Conservation (phyloP, 1,140 invertebrate species). For the Ceratosolen fusciceps region DNA sequence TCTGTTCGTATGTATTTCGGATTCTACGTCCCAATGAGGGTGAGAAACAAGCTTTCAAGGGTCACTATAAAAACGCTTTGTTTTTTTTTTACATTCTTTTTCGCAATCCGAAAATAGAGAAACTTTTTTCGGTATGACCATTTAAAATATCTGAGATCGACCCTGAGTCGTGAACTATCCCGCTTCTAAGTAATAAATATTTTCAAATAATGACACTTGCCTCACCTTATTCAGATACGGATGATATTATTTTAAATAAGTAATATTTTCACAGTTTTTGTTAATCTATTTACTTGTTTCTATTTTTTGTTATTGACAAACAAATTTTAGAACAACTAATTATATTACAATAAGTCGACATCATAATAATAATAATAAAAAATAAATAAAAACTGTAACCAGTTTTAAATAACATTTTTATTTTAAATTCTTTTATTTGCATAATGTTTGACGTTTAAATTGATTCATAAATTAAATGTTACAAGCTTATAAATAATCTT, state of each 20-base stretch:
- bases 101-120: conserved; percentile 4
- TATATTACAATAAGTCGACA: too few species aligned
- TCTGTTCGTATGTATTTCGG: conserved; percentile 1
- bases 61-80: neutral
- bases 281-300: neutral
- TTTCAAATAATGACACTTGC: neutral
- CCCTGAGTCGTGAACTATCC: neutral
- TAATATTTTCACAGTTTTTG: neutral
- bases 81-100: conserved; percentile 23
- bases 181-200: conserved; percentile 6
- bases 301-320: neutral
- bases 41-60: neutral
- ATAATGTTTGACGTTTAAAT: too few species aligned
- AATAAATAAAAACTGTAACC: too few species aligned
- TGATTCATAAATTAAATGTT: too few species aligned
- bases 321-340: neutral
- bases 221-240: neutral
- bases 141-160: neutral
- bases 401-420: too few species aligned
- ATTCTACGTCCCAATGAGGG: neutral
- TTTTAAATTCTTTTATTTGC: too few species aligned
- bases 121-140: conserved; percentile 8
- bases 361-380: too few species aligned
- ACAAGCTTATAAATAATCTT: too few species aligned
- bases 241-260: neutral